Conservation (phyloP, 2,888 invertebrate species). For the Conistra vaccinii region DNA sequence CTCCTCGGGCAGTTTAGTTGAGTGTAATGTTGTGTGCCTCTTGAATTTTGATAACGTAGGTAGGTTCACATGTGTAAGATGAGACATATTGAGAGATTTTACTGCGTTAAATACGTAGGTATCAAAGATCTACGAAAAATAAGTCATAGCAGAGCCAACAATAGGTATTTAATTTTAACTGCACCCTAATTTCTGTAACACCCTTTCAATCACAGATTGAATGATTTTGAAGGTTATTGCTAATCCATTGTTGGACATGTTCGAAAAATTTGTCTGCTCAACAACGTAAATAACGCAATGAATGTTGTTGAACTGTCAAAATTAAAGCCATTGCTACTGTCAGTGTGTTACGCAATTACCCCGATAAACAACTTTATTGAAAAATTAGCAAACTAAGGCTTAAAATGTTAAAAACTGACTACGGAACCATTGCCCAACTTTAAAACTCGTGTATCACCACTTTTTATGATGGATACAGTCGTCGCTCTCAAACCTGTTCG, state of each 20-base stretch:
- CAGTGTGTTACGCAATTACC: too few species aligned
- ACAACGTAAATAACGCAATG: too few species aligned
- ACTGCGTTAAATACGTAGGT: not conserved
- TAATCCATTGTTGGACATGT: too few species aligned
- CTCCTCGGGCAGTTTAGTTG: constrained; percentile 36
- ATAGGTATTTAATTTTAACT: not conserved
- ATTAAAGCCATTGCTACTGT: too few species aligned
- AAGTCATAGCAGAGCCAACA: not conserved
- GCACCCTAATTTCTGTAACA: too few species aligned
- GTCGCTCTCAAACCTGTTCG: constrained; percentile 76
- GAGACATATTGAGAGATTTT: constrained; percentile 5
- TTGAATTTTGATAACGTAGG: constrained; percentile 37
- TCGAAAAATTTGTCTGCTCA: too few species aligned
- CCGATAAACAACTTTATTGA: not conserved
- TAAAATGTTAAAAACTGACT: not conserved
- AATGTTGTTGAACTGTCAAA: too few species aligned
- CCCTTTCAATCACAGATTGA: too few species aligned
- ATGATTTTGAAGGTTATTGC: too few species aligned
- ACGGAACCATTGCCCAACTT: constrained; percentile 52
- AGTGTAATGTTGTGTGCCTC: constrained; percentile 14
- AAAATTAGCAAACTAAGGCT: fast-evolving
- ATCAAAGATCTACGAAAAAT: not conserved
- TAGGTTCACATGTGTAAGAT: constrained; percentile 1
- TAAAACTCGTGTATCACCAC: constrained; percentile 14
- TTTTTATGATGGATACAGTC: constrained; percentile 75